Conservation (phyloP, 2,888 invertebrate genomes). For the Oasisia sp. region DNA sequence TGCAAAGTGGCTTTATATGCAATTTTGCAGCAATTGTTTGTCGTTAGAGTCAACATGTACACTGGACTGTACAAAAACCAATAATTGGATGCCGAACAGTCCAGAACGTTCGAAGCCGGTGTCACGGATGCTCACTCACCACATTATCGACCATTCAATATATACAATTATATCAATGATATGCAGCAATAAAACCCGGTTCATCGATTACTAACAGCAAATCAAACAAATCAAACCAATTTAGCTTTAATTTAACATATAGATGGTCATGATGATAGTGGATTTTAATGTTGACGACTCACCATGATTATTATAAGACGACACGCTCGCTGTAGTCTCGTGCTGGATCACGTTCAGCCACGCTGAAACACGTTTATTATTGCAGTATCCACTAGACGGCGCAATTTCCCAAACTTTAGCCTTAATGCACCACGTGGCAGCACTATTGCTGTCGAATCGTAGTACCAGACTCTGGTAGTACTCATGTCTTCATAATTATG, state of each 20-base stretch:
- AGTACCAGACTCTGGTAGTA: no score
- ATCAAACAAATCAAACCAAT: background rate
- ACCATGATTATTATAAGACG: background rate
- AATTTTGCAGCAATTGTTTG: background rate
- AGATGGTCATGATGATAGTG: background rate
- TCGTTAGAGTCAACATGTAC: background rate
- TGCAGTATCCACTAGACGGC: background rate
- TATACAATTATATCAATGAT: background rate
- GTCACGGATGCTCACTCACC: background rate
- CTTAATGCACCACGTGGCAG: background rate
- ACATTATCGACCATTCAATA: background rate
- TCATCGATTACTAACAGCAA: background rate
- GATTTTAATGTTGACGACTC: background rate
- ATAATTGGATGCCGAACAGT: background rate
- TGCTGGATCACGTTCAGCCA: slow-evolving; percentile 2
- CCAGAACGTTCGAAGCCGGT: background rate
- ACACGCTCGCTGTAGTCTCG: background rate
- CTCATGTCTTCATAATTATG: no score
- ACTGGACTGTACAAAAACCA: background rate
- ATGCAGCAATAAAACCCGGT: background rate
- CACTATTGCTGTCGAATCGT: background rate
- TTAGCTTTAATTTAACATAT: background rate
- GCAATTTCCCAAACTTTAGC: background rate
- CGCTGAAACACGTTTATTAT: background rate
- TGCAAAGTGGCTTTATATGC: background rate